Base-by-base conservation (phyloP, 2,888 invertebrate species). In the Thecophora atra region DNA sequence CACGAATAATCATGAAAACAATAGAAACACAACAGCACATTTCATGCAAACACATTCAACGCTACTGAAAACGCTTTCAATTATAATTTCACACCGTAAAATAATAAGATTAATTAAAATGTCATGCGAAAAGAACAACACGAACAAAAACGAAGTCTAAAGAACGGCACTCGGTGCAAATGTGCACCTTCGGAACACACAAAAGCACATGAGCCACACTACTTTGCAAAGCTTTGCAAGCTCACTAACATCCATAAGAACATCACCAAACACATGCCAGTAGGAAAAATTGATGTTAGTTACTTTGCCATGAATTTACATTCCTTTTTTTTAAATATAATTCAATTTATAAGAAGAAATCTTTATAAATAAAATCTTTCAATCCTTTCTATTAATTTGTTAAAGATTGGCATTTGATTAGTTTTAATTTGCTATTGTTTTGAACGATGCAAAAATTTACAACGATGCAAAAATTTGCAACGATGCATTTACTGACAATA, bases 41-140 rank as follows among this genome's bases (percentile, higher is more conserved):
- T 26, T 42, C 63, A 56, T 64, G 42, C 30, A 58, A 65, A 71
- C 58, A 56, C 60, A 70, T 64, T 65, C 58, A 71, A 69, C 54
- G 60, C 69, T 63, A 69, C 26, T 73, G 73, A 67, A 74, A 74
- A 72, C 72, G 77, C 80, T 81, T 81, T 82, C 81, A 82, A 82
- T 82, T 82, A 82, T 81, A 81, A 82, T 82, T 82, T 78, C 78
- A 80, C 75, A 78, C 78, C 78, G 79, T 74, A 77, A 80, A 79
- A 80, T 81, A 81, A 80, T 81, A 80, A 80, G 78, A 80, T 81
- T 81, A 80, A 82, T 82, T 82, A 81, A 81, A 82, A 82, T 80
- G 77, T 78, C 79, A 79, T 76, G 79, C 65, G 63, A 69, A 73
- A 70, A 47, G 58, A 26, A 44, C 60, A 69, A 44, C 26, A 47